phyloP scores from a whole-genome alignment of 1,140 invertebrate genomes.

The Patella vulgata region DNA sequence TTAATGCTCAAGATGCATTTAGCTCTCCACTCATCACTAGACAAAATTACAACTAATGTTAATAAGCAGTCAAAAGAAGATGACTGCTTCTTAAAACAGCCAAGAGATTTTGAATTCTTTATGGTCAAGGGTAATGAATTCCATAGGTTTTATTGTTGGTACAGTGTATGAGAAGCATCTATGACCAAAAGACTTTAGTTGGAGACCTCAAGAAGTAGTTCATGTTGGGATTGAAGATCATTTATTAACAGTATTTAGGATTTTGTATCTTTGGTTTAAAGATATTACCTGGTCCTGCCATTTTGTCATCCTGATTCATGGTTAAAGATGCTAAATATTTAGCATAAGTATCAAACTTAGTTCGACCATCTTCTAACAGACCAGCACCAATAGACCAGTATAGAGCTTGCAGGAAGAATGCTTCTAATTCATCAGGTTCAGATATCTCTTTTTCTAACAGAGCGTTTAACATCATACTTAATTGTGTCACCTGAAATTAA shows the following conservation, averaged over 20 bases:
- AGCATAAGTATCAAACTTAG: slow-evolving; percentile 81
- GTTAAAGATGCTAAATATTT: slow-evolving; percentile 80
- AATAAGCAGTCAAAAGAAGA: background rate
- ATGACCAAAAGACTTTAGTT: no score
- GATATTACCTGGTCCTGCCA: slow-evolving; percentile 75
- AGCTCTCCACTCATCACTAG: no score
- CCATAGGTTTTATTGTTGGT: no score
- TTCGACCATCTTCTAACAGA: slow-evolving; percentile 75
- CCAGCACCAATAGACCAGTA: slow-evolving; percentile 87
- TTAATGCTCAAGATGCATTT: no score
- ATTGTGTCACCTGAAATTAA: slow-evolving; percentile 75
- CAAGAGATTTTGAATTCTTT: no score
- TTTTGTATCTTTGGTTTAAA: no score
- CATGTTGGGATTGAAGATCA: no score
- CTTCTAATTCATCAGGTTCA: slow-evolving; percentile 71
- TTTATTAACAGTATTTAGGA: no score
- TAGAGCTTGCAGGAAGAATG: slow-evolving; percentile 79
- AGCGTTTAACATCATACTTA: slow-evolving; percentile 83
- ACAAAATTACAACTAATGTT: background rate
- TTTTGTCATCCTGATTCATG: slow-evolving; percentile 69
- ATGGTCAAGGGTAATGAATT: no score
- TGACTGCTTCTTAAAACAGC: background rate
- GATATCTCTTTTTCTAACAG: slow-evolving; percentile 67
- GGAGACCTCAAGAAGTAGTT: background rate
- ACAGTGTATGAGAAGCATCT: no score